Evolutionary conservation across 2,888 invertebrate species (phyloP).

Genomic region (Caenorhabditis wallacei): DNA sequence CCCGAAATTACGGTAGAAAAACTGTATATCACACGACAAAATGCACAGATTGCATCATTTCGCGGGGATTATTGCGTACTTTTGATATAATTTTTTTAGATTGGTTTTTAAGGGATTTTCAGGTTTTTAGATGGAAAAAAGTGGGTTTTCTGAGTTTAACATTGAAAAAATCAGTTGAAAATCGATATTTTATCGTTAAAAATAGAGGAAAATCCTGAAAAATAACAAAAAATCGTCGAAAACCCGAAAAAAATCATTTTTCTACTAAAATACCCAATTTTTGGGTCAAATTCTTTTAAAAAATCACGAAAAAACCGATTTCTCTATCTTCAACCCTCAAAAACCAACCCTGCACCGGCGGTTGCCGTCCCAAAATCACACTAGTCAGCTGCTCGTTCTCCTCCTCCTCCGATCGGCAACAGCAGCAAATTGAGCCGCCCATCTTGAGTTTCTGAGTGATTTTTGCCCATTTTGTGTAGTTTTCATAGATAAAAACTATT

Average conservation of each 20-base stretch:
- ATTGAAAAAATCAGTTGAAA: too few relatives aligned
- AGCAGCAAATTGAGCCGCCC: conserved; percentile 60
- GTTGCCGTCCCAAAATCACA: conserved; percentile 59
- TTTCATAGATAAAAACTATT: conserved; percentile 46
- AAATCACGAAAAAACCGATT: too few relatives aligned
- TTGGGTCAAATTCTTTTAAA: too few relatives aligned
- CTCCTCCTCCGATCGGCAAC: conserved; percentile 42
- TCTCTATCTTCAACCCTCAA: too few relatives aligned
- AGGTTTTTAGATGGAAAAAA: neutral
- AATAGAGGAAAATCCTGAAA: neutral
- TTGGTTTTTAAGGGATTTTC: neutral
- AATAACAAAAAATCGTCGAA: too few relatives aligned
- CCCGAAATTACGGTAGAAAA: neutral
- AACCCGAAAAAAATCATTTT: too few relatives aligned
- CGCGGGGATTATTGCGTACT: neutral
- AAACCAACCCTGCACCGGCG: conserved; percentile 52
- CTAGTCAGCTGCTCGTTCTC: conserved; percentile 50
- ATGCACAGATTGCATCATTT: neutral
- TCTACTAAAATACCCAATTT: too few relatives aligned
- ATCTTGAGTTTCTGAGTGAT: conserved; percentile 18
- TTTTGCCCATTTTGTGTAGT: conserved; percentile 38
- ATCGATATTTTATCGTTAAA: too few relatives aligned
- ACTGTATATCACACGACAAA: neutral
- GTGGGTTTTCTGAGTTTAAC: too few relatives aligned
- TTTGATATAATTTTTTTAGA: neutral